Percentiles rank a stretch among this genome's conserved stretches.
These are phyloP conservation scores for Zootermopsis nevadensis DNA, from an alignment of 2,888 invertebrate species.

Conservation along the genomic window DNA sequence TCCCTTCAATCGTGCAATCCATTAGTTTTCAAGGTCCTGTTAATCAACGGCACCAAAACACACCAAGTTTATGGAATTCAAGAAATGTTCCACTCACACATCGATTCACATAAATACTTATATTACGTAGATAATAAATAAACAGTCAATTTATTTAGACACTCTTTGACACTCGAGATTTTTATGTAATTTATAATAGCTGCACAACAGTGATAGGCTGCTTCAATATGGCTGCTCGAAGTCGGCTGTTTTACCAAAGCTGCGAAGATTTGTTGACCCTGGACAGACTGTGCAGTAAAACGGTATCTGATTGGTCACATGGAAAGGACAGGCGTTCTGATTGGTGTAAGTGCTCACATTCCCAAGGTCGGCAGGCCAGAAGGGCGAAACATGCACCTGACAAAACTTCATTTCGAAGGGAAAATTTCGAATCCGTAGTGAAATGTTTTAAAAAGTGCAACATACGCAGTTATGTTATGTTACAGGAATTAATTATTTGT, in stretches of 20 bases:
- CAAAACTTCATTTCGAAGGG: constrained; percentile 54
- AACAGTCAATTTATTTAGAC: constrained; percentile 42
- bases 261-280: constrained; percentile 65
- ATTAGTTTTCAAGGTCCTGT: constrained; percentile 53
- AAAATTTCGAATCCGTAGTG: constrained; percentile 18
- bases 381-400: constrained; percentile 64
- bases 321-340: constrained; percentile 59
- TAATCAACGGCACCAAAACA: constrained; percentile 53
- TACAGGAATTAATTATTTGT: too few relatives aligned
- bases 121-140: constrained; percentile 28
- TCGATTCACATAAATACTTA: constrained; percentile 31
- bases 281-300: constrained; percentile 58
- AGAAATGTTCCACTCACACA: constrained; percentile 20
- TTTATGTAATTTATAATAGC: constrained; percentile 49
- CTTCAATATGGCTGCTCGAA: constrained; percentile 66
- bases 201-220: constrained; percentile 49
- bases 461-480: too few relatives aligned
- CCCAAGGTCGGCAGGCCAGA: constrained; percentile 65
- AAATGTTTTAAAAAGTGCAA: constrained; percentile 13
- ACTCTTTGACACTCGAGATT: constrained; percentile 51
- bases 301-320: constrained; percentile 61
- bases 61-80: constrained; percentile 50
- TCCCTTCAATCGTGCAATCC: constrained; percentile 53
- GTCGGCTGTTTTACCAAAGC: constrained; percentile 64
- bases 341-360: constrained; percentile 58